Evolutionary conservation across 1,140 invertebrate genomes (phyloP), one percentile per base, ranked within the genome.

Genomic region (Caenorhabditis briggsae): DNA sequence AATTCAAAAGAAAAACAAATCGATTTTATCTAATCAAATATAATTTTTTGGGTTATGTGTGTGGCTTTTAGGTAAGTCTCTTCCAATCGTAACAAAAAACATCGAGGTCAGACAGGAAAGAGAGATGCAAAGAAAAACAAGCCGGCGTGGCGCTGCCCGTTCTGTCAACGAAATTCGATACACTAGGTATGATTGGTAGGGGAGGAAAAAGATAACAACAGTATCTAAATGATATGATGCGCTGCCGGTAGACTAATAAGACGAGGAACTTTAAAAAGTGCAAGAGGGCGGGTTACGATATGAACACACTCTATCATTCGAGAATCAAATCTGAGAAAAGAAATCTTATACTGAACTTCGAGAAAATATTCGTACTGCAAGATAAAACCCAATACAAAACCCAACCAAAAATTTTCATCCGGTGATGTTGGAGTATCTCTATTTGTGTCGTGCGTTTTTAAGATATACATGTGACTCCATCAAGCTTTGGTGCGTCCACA

Each of bases 401-500:
- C 33, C 33, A 46, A 70, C 64, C 41, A 9, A 43, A 70, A 41
- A 8, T 46, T 23, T 41, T 11, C 64, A 70, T 70, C 41, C 64
- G 64, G 33, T 46, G 64, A 41, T 70, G 41, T 33, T 53, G 50
- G 50, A 2, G 50, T 53, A 16, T 70, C 43, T 70, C 64, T 70
- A 41, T 70, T 70, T 70, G 64, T 70, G 64, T 70, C 33, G 33
- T 33, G 33, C 3, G 33, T 70, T 70, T 70, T 70, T 41, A 70
- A 43, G 64, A 70, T 70, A 70, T 70, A 70, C 64, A 78, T 50
- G 70, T 50, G 70, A 78, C 70, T 78, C 46, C 46, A 50, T 50
- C 70, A 78, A 78, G 70, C 70, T 78, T 78, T 78, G 70, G 70
- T 33, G 70, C 46, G 46, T 78, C 46, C 46, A 78, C 70, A 70